Percentiles rank a stretch among this genome's conserved stretches.
phyloP scores from a whole-genome alignment of 2,888 invertebrate species.

The Apamea epomidion region DNA sequence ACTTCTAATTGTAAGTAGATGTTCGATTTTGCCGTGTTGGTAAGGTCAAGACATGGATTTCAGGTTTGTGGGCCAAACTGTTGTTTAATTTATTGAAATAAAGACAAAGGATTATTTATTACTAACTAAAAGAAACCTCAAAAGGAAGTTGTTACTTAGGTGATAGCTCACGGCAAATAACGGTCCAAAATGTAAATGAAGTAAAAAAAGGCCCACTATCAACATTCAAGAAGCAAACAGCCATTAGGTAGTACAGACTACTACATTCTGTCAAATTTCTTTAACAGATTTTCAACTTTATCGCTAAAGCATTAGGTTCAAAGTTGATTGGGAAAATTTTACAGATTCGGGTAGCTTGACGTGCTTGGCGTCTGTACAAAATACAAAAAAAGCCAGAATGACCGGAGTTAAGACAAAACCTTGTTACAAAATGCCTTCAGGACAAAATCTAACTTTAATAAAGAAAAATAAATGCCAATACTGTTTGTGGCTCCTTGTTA shows the following conservation, averaged over 20 bases:
- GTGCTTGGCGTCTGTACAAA: background rate
- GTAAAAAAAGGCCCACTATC: background rate
- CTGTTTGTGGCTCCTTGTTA: constrained; percentile 58
- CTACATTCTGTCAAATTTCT: no score
- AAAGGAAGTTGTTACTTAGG: background rate
- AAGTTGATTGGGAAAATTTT: no score
- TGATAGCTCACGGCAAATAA: background rate
- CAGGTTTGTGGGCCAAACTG: background rate
- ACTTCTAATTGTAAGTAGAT: background rate
- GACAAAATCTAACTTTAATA: constrained; percentile 28
- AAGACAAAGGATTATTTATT: background rate
- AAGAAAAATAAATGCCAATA: constrained; percentile 51
- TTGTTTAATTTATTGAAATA: background rate
- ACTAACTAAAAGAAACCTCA: no score
- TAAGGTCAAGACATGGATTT: background rate
- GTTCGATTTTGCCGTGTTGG: background rate
- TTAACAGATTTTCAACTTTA: no score
- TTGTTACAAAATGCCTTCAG: constrained; percentile 45
- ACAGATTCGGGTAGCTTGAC: no score
- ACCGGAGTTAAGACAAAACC: background rate
- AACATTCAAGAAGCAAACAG: background rate
- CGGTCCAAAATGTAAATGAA: constrained; percentile 3
- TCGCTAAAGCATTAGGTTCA: no score
- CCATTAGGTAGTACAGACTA: background rate
- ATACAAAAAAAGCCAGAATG: background rate